Evolutionary conservation across 2,797 vertebrate species (phyloP), one percentile per base, ranked within the genome.

Genomic region (Pseudochaenichthys georgianus): DNA sequence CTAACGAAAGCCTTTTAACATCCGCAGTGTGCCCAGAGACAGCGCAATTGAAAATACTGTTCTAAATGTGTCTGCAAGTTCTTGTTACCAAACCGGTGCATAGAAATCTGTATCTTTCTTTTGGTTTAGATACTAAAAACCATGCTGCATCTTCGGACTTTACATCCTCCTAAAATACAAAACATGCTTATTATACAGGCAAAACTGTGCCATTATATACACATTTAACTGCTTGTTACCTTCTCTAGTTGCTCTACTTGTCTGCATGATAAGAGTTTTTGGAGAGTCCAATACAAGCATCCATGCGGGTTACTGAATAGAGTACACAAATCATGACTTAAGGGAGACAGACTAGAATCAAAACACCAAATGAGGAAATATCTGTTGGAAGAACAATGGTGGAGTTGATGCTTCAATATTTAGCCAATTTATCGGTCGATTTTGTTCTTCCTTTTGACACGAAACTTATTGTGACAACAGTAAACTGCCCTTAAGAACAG

Each of bases 1-100:
- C 62, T 54, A 65, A 84, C 75, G 69, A 77, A 87, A 65, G 46
- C 59, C 60, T 73, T 87, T 77, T 73, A 73, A 73, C 73, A 70
- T 69, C 13, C 68, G 52, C 43, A 51, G 72, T 19, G 2, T 11
- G 61, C 45, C 60, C 58, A 15, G 57, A 80, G 62, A 43, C 68
- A 43, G 68, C 79, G 78, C 65, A 38, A 80, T 78, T 63, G 17
- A 64, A 61, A 38, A 54, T 59, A 1, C 67, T n/a, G 69, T 15
- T 70, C 58, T 71, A 57, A 80, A 84, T 65, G 23, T 17, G 70
- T 75, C 77, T 55, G 48, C 59, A 73, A 73, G 52, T 78, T 78
- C 60, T 70, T 57, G 52, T 54, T 28, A 42, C 61, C 42, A 31
- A 55, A 46, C 45, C 60, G 13, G 59, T 51, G 45, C 13, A 63